A percentile compares a stretch with the other conserved stretches of the same genome.
Conservation (phyloP, 2,888 invertebrate species). For the Dermolepida albohirtum region DNA sequence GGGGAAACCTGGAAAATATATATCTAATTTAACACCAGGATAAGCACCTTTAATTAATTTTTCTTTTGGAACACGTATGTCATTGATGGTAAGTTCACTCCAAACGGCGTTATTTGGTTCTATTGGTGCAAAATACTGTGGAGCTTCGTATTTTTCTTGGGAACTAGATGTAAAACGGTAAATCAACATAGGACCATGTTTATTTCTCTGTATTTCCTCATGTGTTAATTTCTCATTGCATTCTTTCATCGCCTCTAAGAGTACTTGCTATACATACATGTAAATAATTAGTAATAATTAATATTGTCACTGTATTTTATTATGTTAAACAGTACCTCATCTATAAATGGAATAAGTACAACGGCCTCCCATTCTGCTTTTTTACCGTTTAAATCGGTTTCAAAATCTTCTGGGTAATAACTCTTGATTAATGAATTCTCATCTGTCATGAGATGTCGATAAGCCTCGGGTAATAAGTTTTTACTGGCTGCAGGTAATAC, state of each 20-base stretch:
- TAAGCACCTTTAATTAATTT: conserved; percentile 78
- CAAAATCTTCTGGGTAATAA: conserved; percentile 92
- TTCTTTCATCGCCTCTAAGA: conserved; percentile 82
- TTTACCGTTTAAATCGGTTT: conserved; percentile 96
- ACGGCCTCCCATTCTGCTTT: conserved; percentile 97
- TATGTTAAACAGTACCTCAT: conserved; percentile 71
- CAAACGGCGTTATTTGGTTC: conserved; percentile 70
- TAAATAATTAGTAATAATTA: conserved; percentile 23
- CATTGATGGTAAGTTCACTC: conserved; percentile 67
- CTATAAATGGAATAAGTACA: conserved; percentile 92
- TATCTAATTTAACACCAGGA: conserved; percentile 74
- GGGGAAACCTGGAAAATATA: conserved; percentile 92
- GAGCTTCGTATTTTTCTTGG: conserved; percentile 71
- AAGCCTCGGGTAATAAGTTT: conserved; percentile 79
- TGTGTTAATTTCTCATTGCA: conserved; percentile 74
- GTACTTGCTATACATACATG: conserved; percentile 66
- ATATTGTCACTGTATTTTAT: conserved; percentile 4
- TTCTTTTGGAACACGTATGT: conserved; percentile 70
- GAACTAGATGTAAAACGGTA: conserved; percentile 75
- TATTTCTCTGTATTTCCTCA: conserved; percentile 82
- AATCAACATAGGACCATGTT: conserved; percentile 87
- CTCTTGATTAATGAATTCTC: conserved; percentile 85
- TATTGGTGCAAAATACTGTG: conserved; percentile 74
- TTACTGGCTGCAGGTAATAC: conserved; percentile 91
- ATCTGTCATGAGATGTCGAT: conserved; percentile 82